Percentiles rank a stretch among this genome's conserved stretches.
Conservation (phyloP, 2,797 vertebrate species). For the Enteromius afrohamiltoni region DNA sequence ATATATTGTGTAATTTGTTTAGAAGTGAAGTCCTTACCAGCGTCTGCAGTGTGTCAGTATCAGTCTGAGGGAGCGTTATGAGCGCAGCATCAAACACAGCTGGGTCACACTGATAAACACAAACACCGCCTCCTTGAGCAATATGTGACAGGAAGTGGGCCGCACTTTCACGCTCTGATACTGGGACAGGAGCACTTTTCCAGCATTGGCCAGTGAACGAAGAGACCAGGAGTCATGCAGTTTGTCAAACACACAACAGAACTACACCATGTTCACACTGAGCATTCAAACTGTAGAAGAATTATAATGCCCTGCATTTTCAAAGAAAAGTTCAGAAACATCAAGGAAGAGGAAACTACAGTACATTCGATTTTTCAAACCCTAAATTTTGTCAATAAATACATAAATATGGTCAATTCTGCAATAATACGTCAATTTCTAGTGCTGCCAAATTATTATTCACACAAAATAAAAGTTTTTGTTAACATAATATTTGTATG, state of each 20-base stretch:
- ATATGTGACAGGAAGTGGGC: slow-evolving; percentile 30
- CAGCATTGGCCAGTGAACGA: not conserved
- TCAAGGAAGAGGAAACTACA: not conserved
- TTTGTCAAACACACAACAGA: not conserved
- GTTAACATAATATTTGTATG: too few relatives aligned
- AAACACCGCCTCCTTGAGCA: not conserved
- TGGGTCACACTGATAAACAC: slow-evolving; percentile 74
- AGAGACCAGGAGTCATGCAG: not conserved
- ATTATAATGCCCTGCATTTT: not conserved
- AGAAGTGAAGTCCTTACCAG: slow-evolving; percentile 66
- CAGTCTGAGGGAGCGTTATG: slow-evolving; percentile 42
- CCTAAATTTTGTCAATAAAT: not conserved
- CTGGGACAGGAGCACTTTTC: not conserved
- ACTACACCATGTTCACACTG: not conserved
- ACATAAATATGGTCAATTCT: not conserved
- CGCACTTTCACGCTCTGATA: not conserved
- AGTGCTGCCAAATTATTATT: too few relatives aligned
- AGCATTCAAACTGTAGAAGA: not conserved
- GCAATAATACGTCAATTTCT: too few relatives aligned
- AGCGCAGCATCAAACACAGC: slow-evolving; percentile 60
- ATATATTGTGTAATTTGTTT: not conserved
- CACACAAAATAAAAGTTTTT: too few relatives aligned
- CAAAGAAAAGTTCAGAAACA: not conserved
- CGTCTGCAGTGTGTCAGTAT: slow-evolving; percentile 45
- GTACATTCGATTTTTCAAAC: not conserved